Evolutionary conservation across 2,113 vertebrate species (phyloP).

Genomic region (Phycodurus eques): DNA sequence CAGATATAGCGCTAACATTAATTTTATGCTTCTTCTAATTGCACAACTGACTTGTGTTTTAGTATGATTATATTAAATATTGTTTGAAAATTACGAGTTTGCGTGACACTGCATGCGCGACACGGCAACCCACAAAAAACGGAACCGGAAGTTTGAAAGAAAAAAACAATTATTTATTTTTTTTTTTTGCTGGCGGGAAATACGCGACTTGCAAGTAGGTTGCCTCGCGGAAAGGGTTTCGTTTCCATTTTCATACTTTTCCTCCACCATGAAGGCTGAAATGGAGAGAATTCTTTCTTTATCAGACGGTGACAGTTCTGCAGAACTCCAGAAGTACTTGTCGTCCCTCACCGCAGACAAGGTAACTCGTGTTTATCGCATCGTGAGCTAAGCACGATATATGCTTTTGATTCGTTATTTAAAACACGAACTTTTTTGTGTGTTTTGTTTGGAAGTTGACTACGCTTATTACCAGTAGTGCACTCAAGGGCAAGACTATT

Average conservation of each 20-base stretch:
- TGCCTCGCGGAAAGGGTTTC: background rate
- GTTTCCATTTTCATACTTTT: background rate
- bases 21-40: background rate
- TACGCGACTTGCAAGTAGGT: background rate
- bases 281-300: conserved; percentile 64
- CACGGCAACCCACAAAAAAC: background rate
- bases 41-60: background rate
- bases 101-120: no score
- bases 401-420: background rate
- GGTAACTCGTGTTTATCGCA: conserved; percentile 42
- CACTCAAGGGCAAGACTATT: conserved; percentile 80
- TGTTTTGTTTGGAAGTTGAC: conserved; percentile 66
- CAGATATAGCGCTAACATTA: background rate
- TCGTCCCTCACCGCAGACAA: conserved; percentile 56
- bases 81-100: no score
- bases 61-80: background rate
- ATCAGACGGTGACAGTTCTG: conserved; percentile 49
- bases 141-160: background rate
- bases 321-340: conserved; percentile 68
- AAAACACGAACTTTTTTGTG: background rate
- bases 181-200: conserved; percentile 1
- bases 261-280: conserved; percentile 45
- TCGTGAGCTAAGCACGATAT: background rate
- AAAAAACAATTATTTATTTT: no score
- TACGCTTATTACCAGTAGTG: conserved; percentile 74